Evolutionary conservation across 1,140 invertebrate genomes (phyloP).

Genomic region (Pemphigus obesinymphae): DNA sequence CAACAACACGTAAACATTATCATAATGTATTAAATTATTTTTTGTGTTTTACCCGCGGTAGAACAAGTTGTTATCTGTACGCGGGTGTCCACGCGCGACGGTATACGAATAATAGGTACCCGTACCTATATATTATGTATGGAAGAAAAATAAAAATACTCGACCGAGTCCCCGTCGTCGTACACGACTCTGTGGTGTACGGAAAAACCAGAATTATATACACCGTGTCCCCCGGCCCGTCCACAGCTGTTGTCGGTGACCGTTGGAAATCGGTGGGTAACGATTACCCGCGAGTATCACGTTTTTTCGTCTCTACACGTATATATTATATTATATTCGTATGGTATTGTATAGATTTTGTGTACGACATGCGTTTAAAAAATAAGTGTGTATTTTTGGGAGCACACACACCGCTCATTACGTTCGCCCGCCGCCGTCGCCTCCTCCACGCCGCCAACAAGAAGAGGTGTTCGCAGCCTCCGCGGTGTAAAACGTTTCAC

Average conservation of each 20-base stretch:
- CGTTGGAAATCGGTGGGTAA: conserved; percentile 14
- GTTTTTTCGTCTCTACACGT: background rate
- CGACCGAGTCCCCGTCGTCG: background rate
- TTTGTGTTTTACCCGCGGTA: background rate
- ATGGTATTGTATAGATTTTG: background rate
- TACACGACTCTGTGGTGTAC: background rate
- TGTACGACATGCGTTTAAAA: conserved; percentile 12
- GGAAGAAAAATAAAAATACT: background rate
- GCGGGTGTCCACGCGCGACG: no score
- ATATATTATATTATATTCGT: background rate
- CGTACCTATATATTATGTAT: background rate
- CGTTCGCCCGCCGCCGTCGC: background rate
- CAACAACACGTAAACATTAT: background rate
- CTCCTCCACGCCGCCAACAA: background rate
- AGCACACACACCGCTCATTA: conserved; percentile 11
- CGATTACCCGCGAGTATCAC: background rate
- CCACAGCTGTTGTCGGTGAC: background rate
- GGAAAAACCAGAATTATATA: background rate
- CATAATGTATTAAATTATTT: no score
- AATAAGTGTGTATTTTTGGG: background rate
- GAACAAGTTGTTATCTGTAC: background rate
- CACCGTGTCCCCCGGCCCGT: background rate
- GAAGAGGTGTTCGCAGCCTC: background rate
- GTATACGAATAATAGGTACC: background rate
- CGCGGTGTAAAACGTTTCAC: conserved; percentile 14